Evolutionary conservation across 2,888 invertebrate genomes (phyloP).

Genomic region (Nomada ruficornis): DNA sequence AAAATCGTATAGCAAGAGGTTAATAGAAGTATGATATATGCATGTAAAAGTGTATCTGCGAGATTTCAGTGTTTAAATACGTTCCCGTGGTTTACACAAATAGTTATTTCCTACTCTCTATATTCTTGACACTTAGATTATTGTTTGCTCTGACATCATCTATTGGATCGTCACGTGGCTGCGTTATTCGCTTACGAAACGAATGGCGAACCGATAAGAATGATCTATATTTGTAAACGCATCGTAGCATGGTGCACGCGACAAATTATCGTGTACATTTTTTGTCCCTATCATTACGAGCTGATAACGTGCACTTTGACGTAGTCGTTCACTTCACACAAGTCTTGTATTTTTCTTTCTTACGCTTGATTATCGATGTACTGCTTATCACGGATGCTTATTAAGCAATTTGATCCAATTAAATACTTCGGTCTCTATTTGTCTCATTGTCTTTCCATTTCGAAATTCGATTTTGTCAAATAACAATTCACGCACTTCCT

Average conservation of each 20-base stretch:
- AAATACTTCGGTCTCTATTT: not conserved
- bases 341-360: not conserved
- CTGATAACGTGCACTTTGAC: no score
- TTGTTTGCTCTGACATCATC: constrained; percentile 22
- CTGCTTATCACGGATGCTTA: not conserved
- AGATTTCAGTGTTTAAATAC: no score
- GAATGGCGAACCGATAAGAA: constrained; percentile 22
- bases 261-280: constrained; percentile 10
- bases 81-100: constrained; percentile 1
- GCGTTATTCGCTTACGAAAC: constrained; percentile 6
- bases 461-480: not conserved
- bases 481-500: not conserved
- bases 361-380: not conserved
- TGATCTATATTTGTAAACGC: not conserved
- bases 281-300: not conserved
- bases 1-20: no score
- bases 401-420: not conserved
- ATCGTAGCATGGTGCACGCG: not conserved
- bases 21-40: no score
- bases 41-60: no score
- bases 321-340: not conserved
- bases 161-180: not conserved
- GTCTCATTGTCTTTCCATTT: not conserved
- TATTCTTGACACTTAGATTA: constrained; percentile 23
- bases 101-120: constrained; percentile 8